Evolutionary conservation across 1,140 invertebrate species (phyloP), one percentile per base, ranked within the genome.

Genomic region (Dufourea novaeangliae): DNA sequence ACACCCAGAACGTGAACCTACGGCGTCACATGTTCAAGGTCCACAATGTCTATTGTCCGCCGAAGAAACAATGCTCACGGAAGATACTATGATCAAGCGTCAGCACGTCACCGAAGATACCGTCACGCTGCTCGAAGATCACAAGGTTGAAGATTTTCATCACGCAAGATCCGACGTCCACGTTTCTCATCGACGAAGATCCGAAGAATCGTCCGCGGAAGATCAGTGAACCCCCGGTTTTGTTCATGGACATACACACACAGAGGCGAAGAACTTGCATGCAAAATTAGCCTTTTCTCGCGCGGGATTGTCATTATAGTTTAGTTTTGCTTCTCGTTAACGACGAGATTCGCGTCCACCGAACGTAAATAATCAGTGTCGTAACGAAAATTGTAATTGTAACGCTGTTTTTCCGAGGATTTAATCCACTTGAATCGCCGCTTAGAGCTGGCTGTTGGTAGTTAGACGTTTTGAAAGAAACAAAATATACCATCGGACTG

Each of bases 1-100:
- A 91, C 72, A 91, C 91, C 7, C 92, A 93, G 63, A 93, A 92
- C 59, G 89, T 91, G 62, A 91, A 86, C 54, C 78, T 92, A 2
- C 80, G 91, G 29, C 87, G 90, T 39, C 91, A 91, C 56, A 39
- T 91, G 34, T 71, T 90, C 66, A 87, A 89, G 27, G 80, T 72
- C 27, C 91, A 92, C 64, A 89, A 89, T 39, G 79, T 90, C 41
- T 91, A 89, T 75, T 70, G 87, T 52, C 89, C 89, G 0, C 89
- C 90, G 11, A 88, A 85, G 73, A 76, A 50, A 6, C 14, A 17
- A 5, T 39, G 20, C n/a, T 5, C 17, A 3, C 50, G 61, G 46
- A 83, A 82, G 62, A 79, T 62, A 17, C 10, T 54, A 52, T 44
- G 39, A 12, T 62, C n/a, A n/a, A n/a, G 52, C 20, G 11, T 17